A percentile compares a stretch with the other conserved stretches of the same genome.
phyloP scores from a whole-genome alignment of 2,113 vertebrate species.

The Anolis sagrei region DNA sequence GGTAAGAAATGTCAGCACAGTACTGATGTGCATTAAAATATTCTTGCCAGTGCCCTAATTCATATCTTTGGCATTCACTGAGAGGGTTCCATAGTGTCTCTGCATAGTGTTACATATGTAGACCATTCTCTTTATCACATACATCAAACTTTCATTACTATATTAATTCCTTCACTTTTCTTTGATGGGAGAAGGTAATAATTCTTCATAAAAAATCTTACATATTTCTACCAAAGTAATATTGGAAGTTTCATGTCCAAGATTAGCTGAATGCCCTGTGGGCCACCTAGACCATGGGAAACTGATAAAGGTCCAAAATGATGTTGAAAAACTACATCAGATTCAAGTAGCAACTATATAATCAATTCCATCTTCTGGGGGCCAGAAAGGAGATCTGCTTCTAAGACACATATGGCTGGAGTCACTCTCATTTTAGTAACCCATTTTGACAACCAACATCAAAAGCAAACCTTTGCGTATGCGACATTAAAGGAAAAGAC shows the following conservation, averaged over 20 bases:
- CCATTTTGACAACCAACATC: conserved; percentile 23
- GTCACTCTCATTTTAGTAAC: conserved; percentile 14
- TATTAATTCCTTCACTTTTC: conserved; percentile 10
- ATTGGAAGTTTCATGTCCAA: conserved; percentile 30
- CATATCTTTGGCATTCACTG: no score
- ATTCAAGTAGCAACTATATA: conserved; percentile 6
- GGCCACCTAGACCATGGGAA: fast-evolving
- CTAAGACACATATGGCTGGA: background rate
- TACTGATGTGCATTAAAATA: background rate
- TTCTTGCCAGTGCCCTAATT: background rate
- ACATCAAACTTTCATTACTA: background rate
- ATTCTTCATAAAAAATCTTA: background rate
- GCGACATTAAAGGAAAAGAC: conserved; percentile 6
- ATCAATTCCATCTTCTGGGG: conserved; percentile 12
- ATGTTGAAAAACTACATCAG: background rate
- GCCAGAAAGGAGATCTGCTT: background rate
- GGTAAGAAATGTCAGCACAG: background rate
- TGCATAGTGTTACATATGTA: no score
- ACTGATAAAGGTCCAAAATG: conserved; percentile 7
- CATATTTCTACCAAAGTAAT: conserved; percentile 26
- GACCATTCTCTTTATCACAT: no score
- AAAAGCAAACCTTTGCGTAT: conserved; percentile 16
- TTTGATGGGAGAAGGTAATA: background rate
- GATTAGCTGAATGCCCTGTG: background rate
- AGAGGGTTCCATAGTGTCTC: no score